These are phyloP conservation scores for Diplodus puntazzo DNA, from an alignment of 2,797 vertebrate species.

Conservation along the genomic window DNA sequence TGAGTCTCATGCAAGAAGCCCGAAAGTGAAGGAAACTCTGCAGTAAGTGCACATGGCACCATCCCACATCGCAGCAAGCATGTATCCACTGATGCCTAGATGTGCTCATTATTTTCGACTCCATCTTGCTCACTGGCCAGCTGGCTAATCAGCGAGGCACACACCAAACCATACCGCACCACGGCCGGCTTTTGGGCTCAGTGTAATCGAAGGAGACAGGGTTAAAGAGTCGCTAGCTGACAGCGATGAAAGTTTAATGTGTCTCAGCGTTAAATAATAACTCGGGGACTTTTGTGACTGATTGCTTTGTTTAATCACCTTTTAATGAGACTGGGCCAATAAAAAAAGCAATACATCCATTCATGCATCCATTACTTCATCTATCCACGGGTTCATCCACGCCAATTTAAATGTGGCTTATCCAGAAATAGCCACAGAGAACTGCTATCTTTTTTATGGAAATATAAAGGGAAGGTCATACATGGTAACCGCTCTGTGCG, in stretches of 20 bases:
- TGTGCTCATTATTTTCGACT: constrained; percentile 66
- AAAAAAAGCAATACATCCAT: constrained; percentile 43
- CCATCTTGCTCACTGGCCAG: constrained; percentile 50
- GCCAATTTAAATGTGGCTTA: constrained; percentile 56
- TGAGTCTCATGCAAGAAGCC: not conserved
- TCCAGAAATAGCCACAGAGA: constrained; percentile 60
- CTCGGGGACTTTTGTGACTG: constrained; percentile 37
- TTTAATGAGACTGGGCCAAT: constrained; percentile 72
- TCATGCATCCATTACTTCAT: constrained; percentile 42
- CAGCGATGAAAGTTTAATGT: constrained; percentile 70
- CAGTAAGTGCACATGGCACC: constrained; percentile 23
- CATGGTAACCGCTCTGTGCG: constrained; percentile 20
- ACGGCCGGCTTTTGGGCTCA: constrained; percentile 32
- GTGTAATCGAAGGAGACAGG: constrained; percentile 58
- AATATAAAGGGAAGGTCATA: constrained; percentile 32
- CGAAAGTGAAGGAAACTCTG: constrained; percentile 10
- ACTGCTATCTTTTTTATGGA: constrained; percentile 47
- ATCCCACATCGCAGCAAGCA: constrained; percentile 44
- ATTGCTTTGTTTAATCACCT: constrained; percentile 68
- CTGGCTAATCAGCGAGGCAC: constrained; percentile 58
- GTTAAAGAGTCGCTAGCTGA: constrained; percentile 56
- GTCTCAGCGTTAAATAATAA: constrained; percentile 63
- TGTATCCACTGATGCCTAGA: constrained; percentile 29
- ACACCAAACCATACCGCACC: constrained; percentile 33
- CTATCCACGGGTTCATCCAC: constrained; percentile 38